Conservation (phyloP, 2,888 invertebrate genomes). For the Octodonta nipae region DNA sequence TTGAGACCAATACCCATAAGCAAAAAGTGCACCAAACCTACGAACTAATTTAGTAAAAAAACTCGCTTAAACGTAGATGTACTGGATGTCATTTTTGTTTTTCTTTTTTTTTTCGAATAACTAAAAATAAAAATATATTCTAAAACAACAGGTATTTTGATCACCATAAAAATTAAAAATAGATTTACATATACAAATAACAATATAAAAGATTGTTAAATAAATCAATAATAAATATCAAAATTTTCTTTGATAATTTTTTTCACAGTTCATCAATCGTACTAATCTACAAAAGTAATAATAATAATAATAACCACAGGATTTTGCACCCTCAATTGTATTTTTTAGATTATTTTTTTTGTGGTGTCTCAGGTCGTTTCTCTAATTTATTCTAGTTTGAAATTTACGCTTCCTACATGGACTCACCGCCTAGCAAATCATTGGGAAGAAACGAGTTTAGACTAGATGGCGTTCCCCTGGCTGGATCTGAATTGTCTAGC, state of each 20-base stretch:
- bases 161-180: conserved; percentile 27
- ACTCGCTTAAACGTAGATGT: no score
- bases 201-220: conserved; percentile 22
- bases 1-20: no score
- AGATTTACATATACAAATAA: conserved; percentile 25
- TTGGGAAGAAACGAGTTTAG: conserved; percentile 79
- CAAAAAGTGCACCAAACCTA: no score
- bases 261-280: no score
- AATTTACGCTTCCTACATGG: conserved; percentile 44
- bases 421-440: conserved; percentile 76
- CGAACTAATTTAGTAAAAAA: no score
- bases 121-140: conserved; percentile 21
- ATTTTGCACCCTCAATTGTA: no score
- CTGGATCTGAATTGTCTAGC: conserved; percentile 53
- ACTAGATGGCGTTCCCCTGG: conserved; percentile 71
- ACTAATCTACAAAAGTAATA: conserved; percentile 2
- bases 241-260: no score
- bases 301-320: no score
- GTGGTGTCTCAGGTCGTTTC: no score
- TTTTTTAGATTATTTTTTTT: no score
- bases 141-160: conserved; percentile 24
- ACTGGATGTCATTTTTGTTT: no score
- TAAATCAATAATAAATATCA: conserved; percentile 19
- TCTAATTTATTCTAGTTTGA: not conserved
- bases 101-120: no score